Conservation (phyloP, 2,797 vertebrate genomes). For the Cossypha caffra region DNA sequence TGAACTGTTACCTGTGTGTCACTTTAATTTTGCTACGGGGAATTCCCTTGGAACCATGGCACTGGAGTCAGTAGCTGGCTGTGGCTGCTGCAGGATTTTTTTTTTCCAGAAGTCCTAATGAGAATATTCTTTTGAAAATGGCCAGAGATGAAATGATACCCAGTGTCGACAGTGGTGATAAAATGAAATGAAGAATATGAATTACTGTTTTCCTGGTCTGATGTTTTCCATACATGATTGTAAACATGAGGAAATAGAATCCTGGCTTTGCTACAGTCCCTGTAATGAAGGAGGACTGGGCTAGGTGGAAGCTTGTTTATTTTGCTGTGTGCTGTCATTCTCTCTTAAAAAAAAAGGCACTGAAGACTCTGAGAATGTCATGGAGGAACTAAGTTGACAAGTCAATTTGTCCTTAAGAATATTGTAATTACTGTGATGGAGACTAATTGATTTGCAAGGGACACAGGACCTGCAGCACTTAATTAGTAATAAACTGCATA, state of each 20-base stretch:
- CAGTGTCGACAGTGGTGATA: neutral
- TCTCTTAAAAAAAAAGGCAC: neutral
- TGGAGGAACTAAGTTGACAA: neutral
- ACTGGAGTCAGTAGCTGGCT: neutral
- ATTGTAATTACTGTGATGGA: neutral
- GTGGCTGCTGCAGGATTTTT: neutral
- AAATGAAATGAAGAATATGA: neutral
- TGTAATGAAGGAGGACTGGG: neutral
- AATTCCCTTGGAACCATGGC: neutral
- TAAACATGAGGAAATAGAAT: neutral
- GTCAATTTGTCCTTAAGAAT: constrained; percentile 7
- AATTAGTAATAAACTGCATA: neutral
- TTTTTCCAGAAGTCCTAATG: neutral
- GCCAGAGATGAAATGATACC: neutral
- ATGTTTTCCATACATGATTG: neutral
- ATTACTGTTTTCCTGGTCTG: neutral
- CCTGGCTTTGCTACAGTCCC: neutral
- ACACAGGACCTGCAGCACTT: neutral
- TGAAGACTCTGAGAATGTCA: neutral
- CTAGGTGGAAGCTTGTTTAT: neutral
- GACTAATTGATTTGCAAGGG: neutral
- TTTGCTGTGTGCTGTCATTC: constrained; percentile 7
- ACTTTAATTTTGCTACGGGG: neutral
- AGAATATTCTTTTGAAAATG: neutral
- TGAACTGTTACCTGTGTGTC: neutral